Evolutionary conservation across 1,140 invertebrate species (phyloP).

Genomic region (Leptopilina clavipes): DNA sequence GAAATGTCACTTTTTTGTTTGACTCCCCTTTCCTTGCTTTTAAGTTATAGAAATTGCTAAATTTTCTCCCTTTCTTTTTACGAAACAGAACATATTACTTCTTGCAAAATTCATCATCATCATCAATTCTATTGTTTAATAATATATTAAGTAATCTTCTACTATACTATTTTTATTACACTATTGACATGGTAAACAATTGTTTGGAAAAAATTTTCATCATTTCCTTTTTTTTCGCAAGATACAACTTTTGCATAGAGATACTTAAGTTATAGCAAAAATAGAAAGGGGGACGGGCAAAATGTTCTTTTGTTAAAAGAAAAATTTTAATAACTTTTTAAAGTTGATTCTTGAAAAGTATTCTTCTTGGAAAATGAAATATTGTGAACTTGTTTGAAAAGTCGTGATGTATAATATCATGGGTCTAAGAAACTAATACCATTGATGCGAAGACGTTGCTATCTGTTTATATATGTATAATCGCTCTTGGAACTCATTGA

Average conservation of each 20-base stretch:
- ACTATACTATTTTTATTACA: too few species aligned
- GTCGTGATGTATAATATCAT: slow-evolving; percentile 2
- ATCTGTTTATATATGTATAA: slow-evolving; percentile 36
- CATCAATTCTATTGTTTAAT: too few species aligned
- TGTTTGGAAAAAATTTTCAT: too few species aligned
- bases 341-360: neutral
- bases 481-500: slow-evolving; percentile 46
- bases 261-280: neutral
- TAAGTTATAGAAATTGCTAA: too few species aligned
- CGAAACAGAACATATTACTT: too few species aligned
- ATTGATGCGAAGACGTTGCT: slow-evolving; percentile 6
- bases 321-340: slow-evolving; percentile 14
- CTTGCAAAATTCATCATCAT: too few species aligned
- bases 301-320: neutral
- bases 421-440: slow-evolving; percentile 23
- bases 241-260: neutral
- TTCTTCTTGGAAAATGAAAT: slow-evolving; percentile 6
- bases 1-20: too few species aligned
- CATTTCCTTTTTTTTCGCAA: too few species aligned
- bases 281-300: neutral
- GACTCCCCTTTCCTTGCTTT: too few species aligned
- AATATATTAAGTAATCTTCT: too few species aligned
- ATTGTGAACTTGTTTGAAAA: slow-evolving; percentile 3
- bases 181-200: too few species aligned
- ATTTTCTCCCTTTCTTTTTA: too few species aligned